Evolutionary conservation across 2,797 vertebrate species (phyloP).

Genomic region (Danio aesculapii): DNA sequence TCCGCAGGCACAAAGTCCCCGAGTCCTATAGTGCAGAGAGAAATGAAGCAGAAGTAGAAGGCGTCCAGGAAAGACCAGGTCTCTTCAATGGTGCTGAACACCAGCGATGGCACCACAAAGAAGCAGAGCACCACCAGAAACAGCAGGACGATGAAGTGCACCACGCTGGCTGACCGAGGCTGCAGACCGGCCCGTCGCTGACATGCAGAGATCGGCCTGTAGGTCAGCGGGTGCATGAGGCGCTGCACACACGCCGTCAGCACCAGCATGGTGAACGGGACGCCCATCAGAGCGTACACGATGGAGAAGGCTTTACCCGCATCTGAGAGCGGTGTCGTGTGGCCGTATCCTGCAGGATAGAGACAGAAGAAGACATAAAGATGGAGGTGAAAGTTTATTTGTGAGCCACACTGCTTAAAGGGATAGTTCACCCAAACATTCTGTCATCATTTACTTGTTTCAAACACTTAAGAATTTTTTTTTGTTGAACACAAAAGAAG

Average conservation of each 20-base stretch:
- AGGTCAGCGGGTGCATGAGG: slow-evolving; percentile 80
- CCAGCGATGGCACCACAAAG: slow-evolving; percentile 81
- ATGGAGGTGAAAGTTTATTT: not conserved
- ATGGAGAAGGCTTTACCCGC: slow-evolving; percentile 89
- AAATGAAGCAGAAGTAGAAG: slow-evolving; percentile 93
- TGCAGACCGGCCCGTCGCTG: slow-evolving; percentile 72
- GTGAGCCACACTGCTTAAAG: too few relatives aligned
- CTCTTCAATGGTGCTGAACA: slow-evolving; percentile 81
- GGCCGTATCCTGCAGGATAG: slow-evolving; percentile 84
- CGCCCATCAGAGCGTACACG: slow-evolving; percentile 85
- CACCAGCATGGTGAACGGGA: slow-evolving; percentile 91
- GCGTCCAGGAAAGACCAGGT: slow-evolving; percentile 88
- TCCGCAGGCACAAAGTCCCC: slow-evolving; percentile 88
- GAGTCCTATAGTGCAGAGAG: slow-evolving; percentile 91
- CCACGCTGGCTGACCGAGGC: slow-evolving; percentile 67
- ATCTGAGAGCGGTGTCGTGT: slow-evolving; percentile 86
- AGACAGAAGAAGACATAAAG: not conserved
- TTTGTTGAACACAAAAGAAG: too few relatives aligned
- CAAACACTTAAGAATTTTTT: too few relatives aligned
- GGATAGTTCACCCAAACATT: too few relatives aligned
- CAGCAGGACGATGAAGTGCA: slow-evolving; percentile 81
- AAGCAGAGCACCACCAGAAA: slow-evolving; percentile 73
- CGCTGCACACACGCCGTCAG: slow-evolving; percentile 86
- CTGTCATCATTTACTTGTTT: too few relatives aligned
- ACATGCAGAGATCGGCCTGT: slow-evolving; percentile 74